These are phyloP conservation scores for Ricordea florida DNA, from an alignment of 92 coral and sea anemone species.

Conservation along the genomic window DNA sequence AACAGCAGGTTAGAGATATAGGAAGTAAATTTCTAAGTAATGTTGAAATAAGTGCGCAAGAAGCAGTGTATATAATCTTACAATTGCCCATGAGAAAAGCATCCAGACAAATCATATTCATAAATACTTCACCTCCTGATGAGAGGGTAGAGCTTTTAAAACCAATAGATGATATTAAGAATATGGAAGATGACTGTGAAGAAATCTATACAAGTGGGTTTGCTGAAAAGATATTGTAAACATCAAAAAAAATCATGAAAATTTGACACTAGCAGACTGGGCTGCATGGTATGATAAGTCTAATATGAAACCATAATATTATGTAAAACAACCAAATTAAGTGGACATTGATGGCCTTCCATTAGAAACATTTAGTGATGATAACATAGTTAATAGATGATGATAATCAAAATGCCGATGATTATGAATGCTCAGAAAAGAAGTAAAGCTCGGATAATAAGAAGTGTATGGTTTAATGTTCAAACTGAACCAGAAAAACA, in stretches of 20 bases:
- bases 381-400: slow-evolving; percentile 27
- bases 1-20: slow-evolving; percentile 60
- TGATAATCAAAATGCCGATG: neutral
- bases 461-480: slow-evolving; percentile 42
- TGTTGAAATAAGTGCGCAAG: slow-evolving; percentile 84
- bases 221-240: slow-evolving; percentile 61
- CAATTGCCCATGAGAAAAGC: slow-evolving; percentile 66
- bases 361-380: slow-evolving; percentile 49
- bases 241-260: slow-evolving; percentile 54
- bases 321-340: slow-evolving; percentile 31
- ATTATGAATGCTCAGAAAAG: slow-evolving; percentile 20
- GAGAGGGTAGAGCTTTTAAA: slow-evolving; percentile 62
- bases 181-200: slow-evolving; percentile 74
- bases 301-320: too few relatives aligned
- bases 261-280: slow-evolving; percentile 75
- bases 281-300: slow-evolving; percentile 75
- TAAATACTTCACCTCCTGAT: slow-evolving; percentile 73
- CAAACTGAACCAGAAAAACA: slow-evolving; percentile 54
- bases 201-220: slow-evolving; percentile 65
- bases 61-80: slow-evolving; percentile 60
- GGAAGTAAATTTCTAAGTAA: slow-evolving; percentile 59
- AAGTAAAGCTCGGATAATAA: slow-evolving; percentile 32
- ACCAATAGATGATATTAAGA: slow-evolving; percentile 59
- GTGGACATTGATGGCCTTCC: slow-evolving; percentile 50
- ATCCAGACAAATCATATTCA: slow-evolving; percentile 56